Evolutionary conservation across 2,797 vertebrate genomes (phyloP), one percentile per base, ranked within the genome.

Genomic region (Argyrosomus regius): DNA sequence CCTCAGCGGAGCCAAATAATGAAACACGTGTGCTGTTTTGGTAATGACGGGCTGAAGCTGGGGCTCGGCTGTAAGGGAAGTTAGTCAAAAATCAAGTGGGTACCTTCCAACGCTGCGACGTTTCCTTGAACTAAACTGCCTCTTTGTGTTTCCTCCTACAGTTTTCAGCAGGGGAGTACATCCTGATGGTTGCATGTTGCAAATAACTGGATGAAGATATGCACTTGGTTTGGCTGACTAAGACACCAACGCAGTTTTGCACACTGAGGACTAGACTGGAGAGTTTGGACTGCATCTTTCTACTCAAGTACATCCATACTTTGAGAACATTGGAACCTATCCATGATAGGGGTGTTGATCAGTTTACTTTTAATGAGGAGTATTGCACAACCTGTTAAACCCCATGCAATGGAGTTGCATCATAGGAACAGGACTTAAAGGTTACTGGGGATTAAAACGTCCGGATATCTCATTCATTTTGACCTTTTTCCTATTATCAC

Each of bases 11-110:
- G 31, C 6, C 13, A 45, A 73, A 61, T 65, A 49, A 67, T 80
- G 9, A 82, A 78, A 67, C 46, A 50, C 70, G 26, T 61, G 50
- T 67, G 56, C 43, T 43, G n/a, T 53, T 41, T 16, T 22, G 20
- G 39, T 11, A 46, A 20, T 10, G 13, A 26, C 11, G 5, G 28
- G 17, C 13, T 39, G 24, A 53, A 24, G 48, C 69, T 3, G 52
- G 46, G 1, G 3, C 1, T 3, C 45, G 11, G 64, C 22, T 2
- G 66, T 10, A 3, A 35, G 13, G 28, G n/a, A 4, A 26, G 22
- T 68, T 57, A 46, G 17, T 16, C 6, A 35, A 52, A 35, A 35
- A 35, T 69, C 17, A 41, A 17, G 6, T 45, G 24, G 3, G 13
- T 5, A 24, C 20, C 31, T 39, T 43, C 57, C 16, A 39, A 65